A percentile compares a stretch with the other conserved stretches of the same genome.
Conservation (phyloP, 2,888 invertebrate species). For the Crepidodera aurea region DNA sequence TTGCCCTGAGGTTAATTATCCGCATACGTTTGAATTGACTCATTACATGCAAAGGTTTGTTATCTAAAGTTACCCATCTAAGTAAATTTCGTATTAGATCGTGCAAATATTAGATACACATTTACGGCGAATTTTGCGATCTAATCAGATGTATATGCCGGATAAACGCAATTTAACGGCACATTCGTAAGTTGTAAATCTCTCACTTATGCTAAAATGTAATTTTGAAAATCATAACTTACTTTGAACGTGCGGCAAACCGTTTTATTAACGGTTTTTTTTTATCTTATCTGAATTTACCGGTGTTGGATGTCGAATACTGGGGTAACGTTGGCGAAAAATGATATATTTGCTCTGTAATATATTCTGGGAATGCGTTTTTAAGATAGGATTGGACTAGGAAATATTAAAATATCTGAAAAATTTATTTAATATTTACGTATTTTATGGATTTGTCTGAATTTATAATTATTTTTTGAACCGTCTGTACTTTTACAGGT, state of each 20-base stretch:
- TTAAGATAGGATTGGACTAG: too few relatives aligned
- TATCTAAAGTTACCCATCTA: not conserved
- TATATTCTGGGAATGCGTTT: too few relatives aligned
- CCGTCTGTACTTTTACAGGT: too few relatives aligned
- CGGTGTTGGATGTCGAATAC: slow-evolving; percentile 11
- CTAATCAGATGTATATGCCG: slow-evolving; percentile 1
- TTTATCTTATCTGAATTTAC: slow-evolving; percentile 23
- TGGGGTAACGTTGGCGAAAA: not conserved
- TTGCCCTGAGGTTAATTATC: too few relatives aligned
- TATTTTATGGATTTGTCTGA: too few relatives aligned
- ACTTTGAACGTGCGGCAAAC: slow-evolving; percentile 22
- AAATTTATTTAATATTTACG: too few relatives aligned
- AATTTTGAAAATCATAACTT: slow-evolving; percentile 45
- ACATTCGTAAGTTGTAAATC: slow-evolving; percentile 30
- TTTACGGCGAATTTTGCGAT: slow-evolving; percentile 1
- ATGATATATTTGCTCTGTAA: too few relatives aligned
- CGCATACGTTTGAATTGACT: too few relatives aligned
- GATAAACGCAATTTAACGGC: slow-evolving; percentile 6
- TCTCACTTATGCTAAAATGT: slow-evolving; percentile 40
- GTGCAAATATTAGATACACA: not conserved
- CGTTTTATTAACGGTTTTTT: slow-evolving; percentile 29
- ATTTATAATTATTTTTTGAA: too few relatives aligned
- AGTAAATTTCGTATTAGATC: not conserved
- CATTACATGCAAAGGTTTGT: not conserved
- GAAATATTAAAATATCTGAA: too few relatives aligned